A percentile compares a stretch with the other conserved stretches of the same genome.
Evolutionary conservation across 2,888 invertebrate species (phyloP).

Genomic region (Cheilosia grossa): DNA sequence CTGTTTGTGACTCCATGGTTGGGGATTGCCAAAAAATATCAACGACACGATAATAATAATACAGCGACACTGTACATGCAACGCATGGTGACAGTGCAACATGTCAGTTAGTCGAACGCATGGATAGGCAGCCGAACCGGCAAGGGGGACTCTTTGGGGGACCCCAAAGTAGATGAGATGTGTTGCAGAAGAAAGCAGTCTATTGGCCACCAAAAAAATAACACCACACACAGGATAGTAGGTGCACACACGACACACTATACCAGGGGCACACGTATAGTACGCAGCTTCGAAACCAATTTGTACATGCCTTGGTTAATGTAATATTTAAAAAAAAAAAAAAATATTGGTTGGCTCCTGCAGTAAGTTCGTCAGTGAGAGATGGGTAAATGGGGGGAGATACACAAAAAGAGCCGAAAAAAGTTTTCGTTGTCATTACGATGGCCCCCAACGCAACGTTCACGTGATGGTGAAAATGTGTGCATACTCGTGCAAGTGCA

Average conservation of each 20-base stretch:
- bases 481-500: constrained; percentile 13
- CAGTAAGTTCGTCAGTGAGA: constrained; percentile 7
- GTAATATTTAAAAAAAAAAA: constrained; percentile 58
- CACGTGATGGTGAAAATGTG: constrained; percentile 36
- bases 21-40: constrained; percentile 59
- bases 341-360: constrained; percentile 17
- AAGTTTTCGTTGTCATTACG: constrained; percentile 58
- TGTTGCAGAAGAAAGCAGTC: constrained; percentile 38
- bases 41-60: constrained; percentile 67
- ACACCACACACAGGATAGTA: constrained; percentile 7
- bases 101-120: constrained; percentile 45
- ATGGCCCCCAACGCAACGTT: constrained; percentile 30
- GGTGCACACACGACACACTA: constrained; percentile 23
- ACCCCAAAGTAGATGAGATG: constrained; percentile 23
- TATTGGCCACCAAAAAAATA: constrained; percentile 49
- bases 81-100: constrained; percentile 34
- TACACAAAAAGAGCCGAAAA: constrained; percentile 18
- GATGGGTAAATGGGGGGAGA: neutral
- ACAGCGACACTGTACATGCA: constrained; percentile 42
- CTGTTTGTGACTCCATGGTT: constrained; percentile 19
- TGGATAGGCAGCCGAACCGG: constrained; percentile 26
- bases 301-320: constrained; percentile 69
- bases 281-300: constrained; percentile 65
- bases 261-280: constrained; percentile 22
- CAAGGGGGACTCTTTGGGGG: constrained; percentile 14